Evolutionary conservation across 1,140 invertebrate genomes (phyloP).

Genomic region (Ceratoteleas bidentatus): DNA sequence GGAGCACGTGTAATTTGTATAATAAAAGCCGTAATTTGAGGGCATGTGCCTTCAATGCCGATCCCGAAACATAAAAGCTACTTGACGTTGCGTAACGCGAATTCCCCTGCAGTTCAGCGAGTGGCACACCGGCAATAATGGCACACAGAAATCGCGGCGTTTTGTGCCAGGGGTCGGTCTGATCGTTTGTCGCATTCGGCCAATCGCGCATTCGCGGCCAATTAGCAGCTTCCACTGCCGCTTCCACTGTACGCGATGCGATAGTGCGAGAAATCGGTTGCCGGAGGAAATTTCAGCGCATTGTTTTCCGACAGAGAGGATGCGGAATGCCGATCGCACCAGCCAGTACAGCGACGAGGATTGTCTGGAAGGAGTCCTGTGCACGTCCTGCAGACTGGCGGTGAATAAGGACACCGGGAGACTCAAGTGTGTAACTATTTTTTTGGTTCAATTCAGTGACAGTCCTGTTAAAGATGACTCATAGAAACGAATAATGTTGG

Average conservation of each 20-base stretch:
- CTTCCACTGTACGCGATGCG: too few relatives aligned
- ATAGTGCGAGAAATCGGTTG: too few relatives aligned
- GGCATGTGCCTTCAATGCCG: constrained; percentile 60
- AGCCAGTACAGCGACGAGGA: constrained; percentile 72
- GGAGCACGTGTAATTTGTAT: constrained; percentile 56
- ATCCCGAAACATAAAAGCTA: constrained; percentile 59
- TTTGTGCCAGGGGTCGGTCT: constrained; percentile 23
- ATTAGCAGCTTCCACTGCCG: too few relatives aligned
- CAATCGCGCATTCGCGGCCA: too few relatives aligned
- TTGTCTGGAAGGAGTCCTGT: constrained; percentile 71
- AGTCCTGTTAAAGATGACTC: too few relatives aligned
- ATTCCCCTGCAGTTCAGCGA: constrained; percentile 47
- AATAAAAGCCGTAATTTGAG: constrained; percentile 64
- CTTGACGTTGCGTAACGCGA: constrained; percentile 42
- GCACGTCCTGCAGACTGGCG: constrained; percentile 75
- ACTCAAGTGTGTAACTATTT: constrained; percentile 71
- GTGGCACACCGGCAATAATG: constrained; percentile 28
- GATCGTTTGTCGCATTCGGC: background rate
- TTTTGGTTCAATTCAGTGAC: too few relatives aligned
- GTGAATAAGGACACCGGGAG: constrained; percentile 77
- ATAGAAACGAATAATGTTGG: too few relatives aligned
- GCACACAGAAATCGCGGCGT: constrained; percentile 28
- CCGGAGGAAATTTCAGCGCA: too few relatives aligned
- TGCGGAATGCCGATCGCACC: constrained; percentile 67
- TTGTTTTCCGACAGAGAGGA: constrained; percentile 66